phyloP scores from a whole-genome alignment of 1,140 invertebrate species.

The Drosophila cardini region DNA sequence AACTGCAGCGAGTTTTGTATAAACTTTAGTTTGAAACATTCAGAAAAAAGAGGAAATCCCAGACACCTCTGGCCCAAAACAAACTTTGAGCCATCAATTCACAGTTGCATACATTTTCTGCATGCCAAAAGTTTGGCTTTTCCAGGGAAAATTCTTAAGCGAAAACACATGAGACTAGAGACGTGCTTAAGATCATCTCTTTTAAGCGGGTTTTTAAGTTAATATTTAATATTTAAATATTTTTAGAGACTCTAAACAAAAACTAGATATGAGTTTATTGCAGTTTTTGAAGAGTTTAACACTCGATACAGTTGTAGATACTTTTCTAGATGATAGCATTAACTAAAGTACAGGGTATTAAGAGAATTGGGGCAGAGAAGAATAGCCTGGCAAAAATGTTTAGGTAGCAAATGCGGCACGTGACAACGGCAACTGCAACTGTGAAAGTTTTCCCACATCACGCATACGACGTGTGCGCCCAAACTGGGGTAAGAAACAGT shows the following conservation, averaged over 20 bases:
- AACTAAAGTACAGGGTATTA: conserved; percentile 13
- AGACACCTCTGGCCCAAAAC: conserved; percentile 9
- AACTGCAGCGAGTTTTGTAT: conserved; percentile 60
- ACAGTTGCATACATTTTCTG: conserved; percentile 49
- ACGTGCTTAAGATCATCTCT: conserved; percentile 19
- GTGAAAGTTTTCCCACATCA: conserved; percentile 65
- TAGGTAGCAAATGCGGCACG: conserved; percentile 71
- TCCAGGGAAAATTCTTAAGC: conserved; percentile 4
- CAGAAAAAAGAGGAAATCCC: background rate
- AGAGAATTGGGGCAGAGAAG: conserved; percentile 12
- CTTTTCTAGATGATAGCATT: background rate
- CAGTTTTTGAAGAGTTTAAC: background rate
- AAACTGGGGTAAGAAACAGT: background rate
- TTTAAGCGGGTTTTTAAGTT: background rate
- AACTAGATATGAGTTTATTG: background rate
- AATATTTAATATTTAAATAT: background rate
- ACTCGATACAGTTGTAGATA: too few relatives aligned
- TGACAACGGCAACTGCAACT: conserved; percentile 70
- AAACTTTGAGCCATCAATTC: conserved; percentile 72
- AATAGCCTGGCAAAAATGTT: conserved; percentile 53
- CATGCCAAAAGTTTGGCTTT: conserved; percentile 64
- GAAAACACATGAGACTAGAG: conserved; percentile 22
- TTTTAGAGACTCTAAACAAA: background rate
- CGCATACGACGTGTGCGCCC: conserved; percentile 67
- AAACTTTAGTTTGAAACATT: conserved; percentile 56